A percentile compares a stretch with the other conserved stretches of the same genome.
These are phyloP conservation scores for Troilus luridus DNA, from an alignment of 2,888 invertebrate genomes.

Conservation along the genomic window DNA sequence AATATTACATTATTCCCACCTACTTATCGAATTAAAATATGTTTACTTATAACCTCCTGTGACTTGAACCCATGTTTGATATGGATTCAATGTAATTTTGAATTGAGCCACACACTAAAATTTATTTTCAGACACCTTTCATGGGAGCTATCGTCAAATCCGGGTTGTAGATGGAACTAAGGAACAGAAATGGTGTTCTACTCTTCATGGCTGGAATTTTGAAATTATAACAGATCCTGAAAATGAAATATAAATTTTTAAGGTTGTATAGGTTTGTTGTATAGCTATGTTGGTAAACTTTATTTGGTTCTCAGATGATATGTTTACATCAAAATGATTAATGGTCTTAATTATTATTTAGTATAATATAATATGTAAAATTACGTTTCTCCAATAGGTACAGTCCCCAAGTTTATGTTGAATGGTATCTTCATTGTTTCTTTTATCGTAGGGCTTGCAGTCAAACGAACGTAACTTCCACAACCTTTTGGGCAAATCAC, in stretches of 20 bases:
- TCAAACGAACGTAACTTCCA: neutral
- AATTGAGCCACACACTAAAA: neutral
- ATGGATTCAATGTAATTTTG: neutral
- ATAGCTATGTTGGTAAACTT: no score
- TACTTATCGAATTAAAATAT: neutral
- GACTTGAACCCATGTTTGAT: neutral
- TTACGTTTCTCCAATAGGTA: conserved; percentile 47
- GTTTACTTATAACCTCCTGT: neutral
- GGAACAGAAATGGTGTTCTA: conserved; percentile 31
- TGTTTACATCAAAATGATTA: no score
- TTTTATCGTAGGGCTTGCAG: conserved; percentile 40
- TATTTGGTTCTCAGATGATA: no score
- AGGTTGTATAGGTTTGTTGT: no score
- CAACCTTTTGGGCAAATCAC: conserved; percentile 34
- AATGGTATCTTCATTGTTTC: conserved; percentile 33
- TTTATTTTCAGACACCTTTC: conserved; percentile 31
- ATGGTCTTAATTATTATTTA: neutral
- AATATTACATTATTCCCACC: neutral
- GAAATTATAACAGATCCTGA: neutral
- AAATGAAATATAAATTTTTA: no score
- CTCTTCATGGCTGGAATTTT: conserved; percentile 16
- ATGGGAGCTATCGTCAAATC: conserved; percentile 42
- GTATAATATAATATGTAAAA: neutral
- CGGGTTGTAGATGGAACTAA: neutral
- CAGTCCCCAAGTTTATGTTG: neutral